Evolutionary conservation across 2,888 invertebrate species (phyloP), one percentile per base, ranked within the genome.

Genomic region (Pardosa pseudoannulata): DNA sequence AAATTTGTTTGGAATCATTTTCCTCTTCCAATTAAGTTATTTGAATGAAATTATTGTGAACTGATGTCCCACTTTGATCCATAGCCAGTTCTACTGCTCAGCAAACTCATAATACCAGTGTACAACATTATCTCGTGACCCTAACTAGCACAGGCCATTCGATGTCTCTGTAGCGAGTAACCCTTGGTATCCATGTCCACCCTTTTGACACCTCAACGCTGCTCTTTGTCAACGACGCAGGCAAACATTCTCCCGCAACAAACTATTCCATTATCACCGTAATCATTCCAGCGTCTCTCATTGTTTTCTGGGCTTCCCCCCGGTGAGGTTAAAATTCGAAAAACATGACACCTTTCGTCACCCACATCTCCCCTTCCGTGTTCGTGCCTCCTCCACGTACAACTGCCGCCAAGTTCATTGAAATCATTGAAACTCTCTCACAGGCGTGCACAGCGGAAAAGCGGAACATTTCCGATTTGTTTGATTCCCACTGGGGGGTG

Each of bases 261-360:
- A 56, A 23, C 56, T 19, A 6, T 56, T 56, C 56, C 23, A 23
- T 56, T 56, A 56, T 11, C 23, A 23, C 5, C 56, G 16, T 56
- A 3, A 56, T 56, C 19, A 23, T 23, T 7, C 56, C 56, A 1
- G 23, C 6, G 56, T 23, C 56, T 23, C 23, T 31, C 65, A 16
- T 32, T 19, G 31, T 65, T 32, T 32, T 19, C 32, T 16, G 36
- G 9, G 36, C 19, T n/a, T 31, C 31, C 19, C 64, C 39, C 41
- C n/a, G n/a, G 67, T 70, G 76, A 75, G 82, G 76, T 82, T 82
- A 82, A 82, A 82, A 82, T 82, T 76, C 82, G 75, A 32, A 76
- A 76, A 82, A 82, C 82, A 68, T 70, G 81, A 75, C 81, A 81
- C 65, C 62, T 75, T 70, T 74, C 46, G 29, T 81, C 81, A 81